Conservation (phyloP, 2,113 vertebrate species). For the Sisor rabdophorus region DNA sequence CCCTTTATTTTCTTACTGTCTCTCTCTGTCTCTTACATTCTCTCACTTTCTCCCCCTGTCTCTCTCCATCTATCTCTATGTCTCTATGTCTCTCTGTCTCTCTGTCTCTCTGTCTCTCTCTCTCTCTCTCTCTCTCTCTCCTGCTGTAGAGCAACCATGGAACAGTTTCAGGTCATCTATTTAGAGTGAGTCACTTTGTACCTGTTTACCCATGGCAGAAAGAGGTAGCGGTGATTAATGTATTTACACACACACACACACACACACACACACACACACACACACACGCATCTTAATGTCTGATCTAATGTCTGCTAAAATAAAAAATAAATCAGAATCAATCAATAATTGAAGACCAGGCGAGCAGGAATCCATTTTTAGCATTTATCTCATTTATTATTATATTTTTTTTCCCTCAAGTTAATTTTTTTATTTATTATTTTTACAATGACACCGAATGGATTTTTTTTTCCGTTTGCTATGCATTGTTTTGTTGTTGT, state of each 20-base stretch:
- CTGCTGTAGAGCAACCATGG: background rate
- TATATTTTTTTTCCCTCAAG: slow-evolving; percentile 49
- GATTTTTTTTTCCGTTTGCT: slow-evolving; percentile 60
- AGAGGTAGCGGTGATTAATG: background rate
- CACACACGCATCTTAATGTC: background rate
- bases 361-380: slow-evolving; percentile 47
- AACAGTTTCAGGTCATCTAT: slow-evolving; percentile 24
- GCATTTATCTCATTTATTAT: slow-evolving; percentile 84
- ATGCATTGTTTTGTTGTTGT: slow-evolving; percentile 66
- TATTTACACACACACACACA: slow-evolving; percentile 14
- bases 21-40: background rate
- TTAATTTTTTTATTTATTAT: slow-evolving; percentile 77
- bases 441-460: slow-evolving; percentile 77
- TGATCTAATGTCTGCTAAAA: background rate
- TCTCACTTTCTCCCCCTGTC: no score
- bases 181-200: background rate
- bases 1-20: background rate
- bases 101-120: background rate
- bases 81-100: background rate
- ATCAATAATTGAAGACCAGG: slow-evolving; percentile 28
- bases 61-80: background rate
- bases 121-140: background rate
- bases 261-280: slow-evolving; percentile 24
- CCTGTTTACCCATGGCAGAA: background rate
- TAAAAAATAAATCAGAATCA: no score